Percentiles rank a stretch among this genome's conserved stretches.
phyloP scores from a whole-genome alignment of 2,888 invertebrate species.

The Pristionchus exspectatus region DNA sequence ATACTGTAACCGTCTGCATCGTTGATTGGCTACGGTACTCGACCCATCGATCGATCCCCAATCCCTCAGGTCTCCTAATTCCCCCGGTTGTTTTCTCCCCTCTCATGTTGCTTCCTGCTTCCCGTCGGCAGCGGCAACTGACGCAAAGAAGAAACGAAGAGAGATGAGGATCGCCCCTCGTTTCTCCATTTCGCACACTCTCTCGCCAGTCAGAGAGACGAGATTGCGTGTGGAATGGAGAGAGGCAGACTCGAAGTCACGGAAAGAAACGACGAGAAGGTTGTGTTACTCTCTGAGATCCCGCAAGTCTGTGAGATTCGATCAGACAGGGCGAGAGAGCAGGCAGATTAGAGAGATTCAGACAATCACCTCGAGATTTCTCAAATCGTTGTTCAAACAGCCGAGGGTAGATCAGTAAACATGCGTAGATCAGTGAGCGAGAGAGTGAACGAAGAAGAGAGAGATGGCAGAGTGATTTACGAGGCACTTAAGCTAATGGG shows the following conservation, averaged over 20 bases:
- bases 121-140: not conserved
- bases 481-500: not conserved
- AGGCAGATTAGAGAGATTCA: not conserved
- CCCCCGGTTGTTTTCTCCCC: not conserved
- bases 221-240: not conserved
- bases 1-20: no score
- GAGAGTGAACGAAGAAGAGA: not conserved
- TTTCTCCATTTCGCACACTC: no score
- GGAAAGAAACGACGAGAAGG: not conserved
- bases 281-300: constrained; percentile 20
- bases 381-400: constrained; percentile 25
- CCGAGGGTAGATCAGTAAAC: constrained; percentile 7
- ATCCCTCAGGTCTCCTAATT: not conserved
- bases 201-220: no score
- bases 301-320: not conserved
- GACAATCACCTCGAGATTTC: not conserved
- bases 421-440: not conserved
- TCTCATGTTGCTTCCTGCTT: constrained; percentile 44
- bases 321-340: not conserved
- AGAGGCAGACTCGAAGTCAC: not conserved
- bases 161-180: not conserved
- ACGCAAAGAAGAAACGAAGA: constrained; percentile 3
- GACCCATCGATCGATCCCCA: not conserved
- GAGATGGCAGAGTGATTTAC: not conserved
- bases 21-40: not conserved